phyloP scores from a whole-genome alignment of 2,888 invertebrate genomes.

The Beris chalybata region DNA sequence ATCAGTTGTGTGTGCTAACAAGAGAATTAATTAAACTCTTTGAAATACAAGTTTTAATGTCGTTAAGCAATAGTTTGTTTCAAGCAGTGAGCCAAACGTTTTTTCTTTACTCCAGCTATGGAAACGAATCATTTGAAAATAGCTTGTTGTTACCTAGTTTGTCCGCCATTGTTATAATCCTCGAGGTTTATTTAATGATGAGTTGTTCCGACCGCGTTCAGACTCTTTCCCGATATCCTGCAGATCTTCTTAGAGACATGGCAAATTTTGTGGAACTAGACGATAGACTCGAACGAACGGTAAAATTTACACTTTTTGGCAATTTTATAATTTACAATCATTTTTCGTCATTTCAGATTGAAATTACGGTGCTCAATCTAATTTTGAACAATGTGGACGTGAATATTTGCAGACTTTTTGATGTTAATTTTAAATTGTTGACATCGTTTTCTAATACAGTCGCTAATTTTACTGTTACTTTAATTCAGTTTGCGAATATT shows the following conservation, averaged over 20 bases:
- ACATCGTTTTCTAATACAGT: background rate
- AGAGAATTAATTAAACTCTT: background rate
- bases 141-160: too few relatives aligned
- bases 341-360: background rate
- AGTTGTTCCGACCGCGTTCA: too few relatives aligned
- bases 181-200: too few relatives aligned
- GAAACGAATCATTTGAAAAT: too few relatives aligned
- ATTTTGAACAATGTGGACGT: background rate
- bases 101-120: background rate
- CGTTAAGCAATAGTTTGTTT: background rate
- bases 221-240: too few relatives aligned
- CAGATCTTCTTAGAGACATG: too few relatives aligned
- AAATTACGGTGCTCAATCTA: background rate
- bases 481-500: slow-evolving; percentile 10
- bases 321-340: background rate
- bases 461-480: background rate
- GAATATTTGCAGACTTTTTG: background rate
- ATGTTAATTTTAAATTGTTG: background rate
- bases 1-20: background rate
- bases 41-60: background rate
- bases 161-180: too few relatives aligned
- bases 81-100: background rate
- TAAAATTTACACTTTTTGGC: background rate
- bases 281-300: background rate
- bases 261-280: too few relatives aligned